A percentile compares a stretch with the other conserved stretches of the same genome.
Conservation (phyloP, 2,113 vertebrate species). For the Gymnogyps californianus region DNA sequence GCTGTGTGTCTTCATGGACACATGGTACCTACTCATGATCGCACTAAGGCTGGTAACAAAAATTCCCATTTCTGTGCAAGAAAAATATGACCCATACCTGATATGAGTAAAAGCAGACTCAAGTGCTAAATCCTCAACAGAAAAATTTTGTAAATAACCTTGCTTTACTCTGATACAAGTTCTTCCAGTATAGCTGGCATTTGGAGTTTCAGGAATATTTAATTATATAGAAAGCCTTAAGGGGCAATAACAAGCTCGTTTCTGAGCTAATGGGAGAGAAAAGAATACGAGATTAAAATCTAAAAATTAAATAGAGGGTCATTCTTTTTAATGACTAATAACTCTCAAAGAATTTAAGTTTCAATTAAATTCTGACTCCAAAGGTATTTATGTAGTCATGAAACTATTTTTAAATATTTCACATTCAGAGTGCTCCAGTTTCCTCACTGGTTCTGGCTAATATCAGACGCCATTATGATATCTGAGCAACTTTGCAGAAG, state of each 20-base stretch:
- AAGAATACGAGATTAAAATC: conserved; percentile 58
- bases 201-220: conserved; percentile 52
- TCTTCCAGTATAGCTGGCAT: neutral
- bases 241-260: conserved; percentile 35
- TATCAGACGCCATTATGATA: neutral
- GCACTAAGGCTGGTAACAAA: neutral
- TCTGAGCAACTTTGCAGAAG: neutral
- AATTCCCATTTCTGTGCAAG: neutral
- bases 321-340: conserved; percentile 63
- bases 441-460: conserved; percentile 14
- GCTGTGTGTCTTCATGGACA: neutral
- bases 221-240: conserved; percentile 60
- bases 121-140: neutral
- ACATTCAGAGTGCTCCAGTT: conserved; percentile 46
- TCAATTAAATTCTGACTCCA: conserved; percentile 66
- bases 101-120: neutral
- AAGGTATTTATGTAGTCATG: conserved; percentile 60
- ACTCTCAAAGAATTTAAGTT: conserved; percentile 65
- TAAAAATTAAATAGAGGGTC: conserved; percentile 65
- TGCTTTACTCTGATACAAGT: neutral
- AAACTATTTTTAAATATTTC: conserved; percentile 65
- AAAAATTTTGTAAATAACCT: conserved; percentile 13
- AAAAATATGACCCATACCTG: neutral
- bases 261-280: conserved; percentile 55
- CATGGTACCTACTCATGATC: neutral